phyloP scores from a whole-genome alignment of 1,140 invertebrate species.

The Streblospio benedicti region DNA sequence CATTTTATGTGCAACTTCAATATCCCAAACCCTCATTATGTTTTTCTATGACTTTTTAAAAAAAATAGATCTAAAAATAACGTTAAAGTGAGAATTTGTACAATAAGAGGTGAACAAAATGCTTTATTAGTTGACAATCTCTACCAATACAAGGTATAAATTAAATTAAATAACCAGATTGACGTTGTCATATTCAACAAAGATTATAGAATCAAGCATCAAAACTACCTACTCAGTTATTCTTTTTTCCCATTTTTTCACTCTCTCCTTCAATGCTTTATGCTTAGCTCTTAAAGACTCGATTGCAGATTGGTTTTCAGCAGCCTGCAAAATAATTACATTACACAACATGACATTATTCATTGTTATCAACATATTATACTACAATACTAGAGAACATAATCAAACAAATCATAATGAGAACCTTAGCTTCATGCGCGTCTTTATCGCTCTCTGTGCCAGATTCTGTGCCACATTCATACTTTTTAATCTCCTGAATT shows the following conservation, averaged over 20 bases:
- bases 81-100: not conserved
- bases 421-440: slow-evolving; percentile 20
- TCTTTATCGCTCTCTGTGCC: slow-evolving; percentile 30
- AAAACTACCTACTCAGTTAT: slow-evolving; percentile 33
- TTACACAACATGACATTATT: too few species aligned
- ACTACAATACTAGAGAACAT: too few species aligned
- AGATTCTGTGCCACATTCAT: slow-evolving; percentile 8
- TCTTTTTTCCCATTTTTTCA: slow-evolving; percentile 35
- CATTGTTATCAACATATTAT: too few species aligned
- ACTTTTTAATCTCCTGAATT: slow-evolving; percentile 6
- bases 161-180: not conserved
- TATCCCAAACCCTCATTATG: too few species aligned
- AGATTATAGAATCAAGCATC: not conserved
- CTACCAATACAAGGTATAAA: not conserved
- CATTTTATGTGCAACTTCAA: too few species aligned
- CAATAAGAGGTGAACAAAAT: not conserved
- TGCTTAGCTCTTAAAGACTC: slow-evolving; percentile 24
- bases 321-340: slow-evolving; percentile 7
- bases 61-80: not conserved
- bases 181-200: not conserved
- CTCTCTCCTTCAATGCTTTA: slow-evolving; percentile 28
- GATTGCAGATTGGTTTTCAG: slow-evolving; percentile 19
- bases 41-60: not conserved
- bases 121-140: not conserved
- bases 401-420: too few species aligned